Base-by-base conservation (phyloP, 1,140 invertebrate species). In the Aphelenchoides avenae region DNA sequence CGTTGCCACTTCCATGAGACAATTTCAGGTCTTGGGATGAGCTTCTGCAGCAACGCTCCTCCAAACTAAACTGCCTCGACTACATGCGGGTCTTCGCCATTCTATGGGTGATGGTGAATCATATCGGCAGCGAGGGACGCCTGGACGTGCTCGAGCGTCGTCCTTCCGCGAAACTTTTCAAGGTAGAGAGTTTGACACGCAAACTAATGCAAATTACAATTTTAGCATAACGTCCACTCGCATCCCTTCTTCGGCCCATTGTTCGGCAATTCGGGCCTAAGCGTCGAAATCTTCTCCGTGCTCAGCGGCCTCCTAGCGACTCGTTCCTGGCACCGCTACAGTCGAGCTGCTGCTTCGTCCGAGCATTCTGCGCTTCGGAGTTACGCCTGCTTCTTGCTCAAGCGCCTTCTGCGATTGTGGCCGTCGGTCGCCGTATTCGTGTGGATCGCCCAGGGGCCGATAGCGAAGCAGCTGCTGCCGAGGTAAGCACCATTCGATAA, bases 1-100 rank as follows among this genome's bases (percentile, higher is more conserved):
- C n/a, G n/a, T n/a, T n/a, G n/a, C n/a, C n/a, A n/a, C n/a, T n/a
- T n/a, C n/a, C n/a, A n/a, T n/a, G n/a, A n/a, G n/a, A n/a, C n/a
- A n/a, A n/a, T n/a, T n/a, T n/a, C n/a, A n/a, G n/a, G n/a, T n/a
- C n/a, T n/a, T n/a, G n/a, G n/a, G n/a, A n/a, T n/a, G n/a, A n/a
- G n/a, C n/a, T n/a, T n/a, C n/a, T n/a, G n/a, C n/a, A n/a, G n/a
- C n/a, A n/a, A n/a, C n/a, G n/a, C n/a, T n/a, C n/a, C n/a, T n/a
- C n/a, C n/a, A n/a, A 53, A 36, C 61, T 76, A 26, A 61, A 74
- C 34, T 47, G 70, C 22, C 50, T 75, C 6, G 72, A 75, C 44
- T 40, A 74, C n/a, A 66, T 75, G 42, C 74, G 72, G 24, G 57
- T 76, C 5, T 31, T 76, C 13, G 72, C 72, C 26, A 77, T 75